Evolutionary conservation across 2,113 vertebrate genomes (phyloP), one percentile per base, ranked within the genome.

Genomic region (Mustela nigripes): DNA sequence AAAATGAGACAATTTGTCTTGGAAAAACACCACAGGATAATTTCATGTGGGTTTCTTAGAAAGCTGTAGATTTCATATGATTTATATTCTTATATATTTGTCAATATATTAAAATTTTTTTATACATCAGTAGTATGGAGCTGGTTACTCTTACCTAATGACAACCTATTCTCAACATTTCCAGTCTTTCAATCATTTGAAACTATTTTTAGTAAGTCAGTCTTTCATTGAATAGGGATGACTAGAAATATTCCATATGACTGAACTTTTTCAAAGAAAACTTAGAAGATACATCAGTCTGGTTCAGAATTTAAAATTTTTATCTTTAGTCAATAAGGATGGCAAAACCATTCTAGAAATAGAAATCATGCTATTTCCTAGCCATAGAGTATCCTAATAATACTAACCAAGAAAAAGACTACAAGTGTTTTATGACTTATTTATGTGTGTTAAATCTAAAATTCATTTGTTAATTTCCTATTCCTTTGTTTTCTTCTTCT

Each of bases 261-360:
- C 4, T 83, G 7, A 83, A 74, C 28, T 83, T 88, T 88, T 85
- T 1, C n/a, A 94, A 96, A 92, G 58, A 7, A 92, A 92, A 91
- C 2, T 39, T 39, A 42, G 48, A 69, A 91, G 22, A 73, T 4
- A 71, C 14, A 4, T 76, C 33, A 73, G 2, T 69, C 26, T 84
- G 62, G 18, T 24, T 71, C 10, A 81, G 33, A 79, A 97, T 45
- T 67, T 73, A n/a, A 80, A 84, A 76, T 89, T 5, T 21, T 89
- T 7, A 0, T 71, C 31, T 84, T 87, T 83, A 71, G 10, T 71
- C 36, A 87, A 42, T 3, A 86, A 67, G 5, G 33, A 71, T 4
- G 8, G 14, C 12, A 90, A 83, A 92, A 62, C 8, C 11, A 42
- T 42, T 42, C 42, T 42, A 42, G 42, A 42, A 42, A 42, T 42